Conservation (phyloP, 1,140 invertebrate genomes). For the Coboldia fuscipes region DNA sequence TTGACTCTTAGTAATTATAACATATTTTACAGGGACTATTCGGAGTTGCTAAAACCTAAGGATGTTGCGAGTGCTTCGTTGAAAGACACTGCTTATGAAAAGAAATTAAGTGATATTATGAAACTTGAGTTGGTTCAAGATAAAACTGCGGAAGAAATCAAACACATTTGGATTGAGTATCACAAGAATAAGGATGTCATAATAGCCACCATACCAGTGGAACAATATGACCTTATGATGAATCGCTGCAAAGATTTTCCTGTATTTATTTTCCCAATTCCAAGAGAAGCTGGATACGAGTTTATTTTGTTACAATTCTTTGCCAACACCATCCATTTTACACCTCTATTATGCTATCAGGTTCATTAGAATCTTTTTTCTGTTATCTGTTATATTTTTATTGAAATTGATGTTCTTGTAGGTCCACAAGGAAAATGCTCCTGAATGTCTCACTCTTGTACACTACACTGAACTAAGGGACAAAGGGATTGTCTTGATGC, state of each 20-base stretch:
- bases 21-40: slow-evolving; percentile 11
- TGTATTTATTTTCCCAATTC: slow-evolving; percentile 64
- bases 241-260: slow-evolving; percentile 32
- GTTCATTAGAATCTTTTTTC: slow-evolving; percentile 16
- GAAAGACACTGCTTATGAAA: slow-evolving; percentile 20
- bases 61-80: slow-evolving; percentile 12
- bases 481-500: slow-evolving; percentile 68
- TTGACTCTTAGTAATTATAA: slow-evolving; percentile 2
- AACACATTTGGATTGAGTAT: slow-evolving; percentile 58
- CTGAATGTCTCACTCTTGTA: slow-evolving; percentile 63
- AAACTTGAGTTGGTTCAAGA: slow-evolving; percentile 55
- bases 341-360: slow-evolving; percentile 68
- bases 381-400: neutral
- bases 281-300: slow-evolving; percentile 66
- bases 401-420: slow-evolving; percentile 15
- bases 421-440: slow-evolving; percentile 77
- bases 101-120: slow-evolving; percentile 47
- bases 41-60: slow-evolving; percentile 28
- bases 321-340: slow-evolving; percentile 61
- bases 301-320: slow-evolving; percentile 65
- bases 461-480: slow-evolving; percentile 63
- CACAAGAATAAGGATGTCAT: slow-evolving; percentile 55
- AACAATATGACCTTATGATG: slow-evolving; percentile 34
- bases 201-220: slow-evolving; percentile 38
- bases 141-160: slow-evolving; percentile 51